Conservation (phyloP, 2,797 vertebrate species). For the Pangasius djambal region DNA sequence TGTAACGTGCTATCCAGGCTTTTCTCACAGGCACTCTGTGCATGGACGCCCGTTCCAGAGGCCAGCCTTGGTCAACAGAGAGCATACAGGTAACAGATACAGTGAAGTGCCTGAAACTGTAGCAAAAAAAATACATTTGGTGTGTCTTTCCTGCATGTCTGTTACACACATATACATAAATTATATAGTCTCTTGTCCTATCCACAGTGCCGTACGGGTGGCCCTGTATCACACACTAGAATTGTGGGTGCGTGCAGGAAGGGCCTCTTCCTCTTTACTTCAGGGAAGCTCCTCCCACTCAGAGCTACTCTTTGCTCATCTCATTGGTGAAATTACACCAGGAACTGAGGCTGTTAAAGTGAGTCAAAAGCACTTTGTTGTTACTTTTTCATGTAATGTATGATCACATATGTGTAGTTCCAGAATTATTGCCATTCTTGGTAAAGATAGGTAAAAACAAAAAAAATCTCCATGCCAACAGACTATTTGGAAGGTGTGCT, state of each 20-base stretch:
- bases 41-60: slow-evolving; percentile 78
- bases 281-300: slow-evolving; percentile 79
- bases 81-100: slow-evolving; percentile 80
- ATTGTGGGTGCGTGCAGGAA: slow-evolving; percentile 83
- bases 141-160: neutral
- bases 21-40: slow-evolving; percentile 83
- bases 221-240: slow-evolving; percentile 80
- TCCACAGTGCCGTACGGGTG: slow-evolving; percentile 78
- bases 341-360: slow-evolving; percentile 83
- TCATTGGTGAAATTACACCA: slow-evolving; percentile 84
- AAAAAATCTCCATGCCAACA: neutral
- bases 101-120: neutral
- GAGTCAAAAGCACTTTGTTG: slow-evolving; percentile 28
- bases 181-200: neutral
- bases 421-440: neutral
- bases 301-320: slow-evolving; percentile 82
- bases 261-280: slow-evolving; percentile 77
- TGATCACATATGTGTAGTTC: neutral
- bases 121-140: neutral
- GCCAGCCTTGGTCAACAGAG: slow-evolving; percentile 81
- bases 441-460: neutral
- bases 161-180: neutral
- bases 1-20: slow-evolving; percentile 79
- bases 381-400: neutral
- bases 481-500: neutral